Evolutionary conservation across 2,888 invertebrate species (phyloP).

Genomic region (Leptopilina drosophilae): DNA sequence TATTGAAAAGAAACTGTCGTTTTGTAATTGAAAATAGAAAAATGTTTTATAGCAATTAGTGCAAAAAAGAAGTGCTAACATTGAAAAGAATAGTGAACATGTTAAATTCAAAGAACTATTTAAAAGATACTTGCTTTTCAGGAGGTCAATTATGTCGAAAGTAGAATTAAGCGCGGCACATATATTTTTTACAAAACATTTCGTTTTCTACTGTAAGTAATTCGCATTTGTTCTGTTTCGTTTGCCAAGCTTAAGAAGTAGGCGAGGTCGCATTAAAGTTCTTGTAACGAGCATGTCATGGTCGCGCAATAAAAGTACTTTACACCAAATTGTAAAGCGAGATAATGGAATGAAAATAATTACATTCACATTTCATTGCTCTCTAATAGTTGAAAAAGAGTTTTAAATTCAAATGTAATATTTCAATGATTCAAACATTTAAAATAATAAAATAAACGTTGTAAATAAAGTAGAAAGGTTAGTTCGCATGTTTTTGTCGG

Average conservation of each 20-base stretch:
- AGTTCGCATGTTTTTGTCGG: no score
- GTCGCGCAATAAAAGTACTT: not conserved
- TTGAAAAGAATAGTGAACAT: not conserved
- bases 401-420: not conserved
- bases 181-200: not conserved
- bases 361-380: not conserved
- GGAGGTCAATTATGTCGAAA: slow-evolving; percentile 14
- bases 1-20: no score
- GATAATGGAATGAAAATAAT: slow-evolving; percentile 17
- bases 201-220: not conserved
- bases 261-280: slow-evolving; percentile 32
- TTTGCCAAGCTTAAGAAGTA: slow-evolving; percentile 20
- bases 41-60: not conserved
- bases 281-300: slow-evolving; percentile 17
- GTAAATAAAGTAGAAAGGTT: no score
- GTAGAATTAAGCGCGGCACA: not conserved
- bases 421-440: no score
- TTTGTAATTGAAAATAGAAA: not conserved
- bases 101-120: not conserved
- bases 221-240: slow-evolving; percentile 29
- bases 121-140: slow-evolving; percentile 7
- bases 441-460: no score
- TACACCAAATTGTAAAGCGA: not conserved
- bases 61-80: not conserved
- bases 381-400: not conserved